A percentile compares a stretch with the other conserved stretches of the same genome.
Evolutionary conservation across 2,888 invertebrate genomes (phyloP).

Genomic region (Chesias legatella): DNA sequence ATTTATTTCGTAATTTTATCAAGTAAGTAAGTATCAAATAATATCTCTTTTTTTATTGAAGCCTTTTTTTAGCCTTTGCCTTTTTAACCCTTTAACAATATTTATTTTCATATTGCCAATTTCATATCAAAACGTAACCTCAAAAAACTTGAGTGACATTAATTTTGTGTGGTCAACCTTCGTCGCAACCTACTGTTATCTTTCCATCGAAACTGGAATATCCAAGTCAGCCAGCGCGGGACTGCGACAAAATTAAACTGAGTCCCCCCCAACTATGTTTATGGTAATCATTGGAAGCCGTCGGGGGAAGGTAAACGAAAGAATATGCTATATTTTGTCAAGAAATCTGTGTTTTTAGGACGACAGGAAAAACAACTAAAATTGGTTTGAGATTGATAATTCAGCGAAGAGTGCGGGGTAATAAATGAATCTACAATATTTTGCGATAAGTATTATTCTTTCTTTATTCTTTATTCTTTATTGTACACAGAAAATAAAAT

Average conservation of each 20-base stretch:
- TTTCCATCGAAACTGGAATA: slow-evolving; percentile 37
- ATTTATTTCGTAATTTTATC: too few species aligned
- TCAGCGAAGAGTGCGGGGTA: slow-evolving; percentile 1
- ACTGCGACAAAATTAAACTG: slow-evolving; percentile 23
- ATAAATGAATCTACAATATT: too few species aligned
- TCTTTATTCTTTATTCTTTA: too few species aligned
- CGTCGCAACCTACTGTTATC: slow-evolving; percentile 29
- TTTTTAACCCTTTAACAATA: too few species aligned
- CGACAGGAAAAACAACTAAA: slow-evolving; percentile 11
- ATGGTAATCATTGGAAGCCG: slow-evolving; percentile 22
- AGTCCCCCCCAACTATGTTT: slow-evolving; percentile 24
- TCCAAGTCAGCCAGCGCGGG: slow-evolving; percentile 18
- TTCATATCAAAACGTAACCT: too few species aligned
- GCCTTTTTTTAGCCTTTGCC: too few species aligned
- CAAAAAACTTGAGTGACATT: too few species aligned
- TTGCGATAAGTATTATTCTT: too few species aligned
- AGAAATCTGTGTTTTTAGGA: slow-evolving; percentile 8
- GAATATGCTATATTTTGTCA: slow-evolving; percentile 20
- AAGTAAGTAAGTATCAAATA: too few species aligned
- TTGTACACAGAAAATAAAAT: too few species aligned
- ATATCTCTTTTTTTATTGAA: too few species aligned
- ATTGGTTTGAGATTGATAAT: slow-evolving; percentile 8
- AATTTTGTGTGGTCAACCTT: slow-evolving; percentile 2
- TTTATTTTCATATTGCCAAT: too few species aligned
- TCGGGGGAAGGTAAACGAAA: slow-evolving; percentile 16